phyloP scores from a whole-genome alignment of 2,797 vertebrate species.

The Sebastes diaconus region DNA sequence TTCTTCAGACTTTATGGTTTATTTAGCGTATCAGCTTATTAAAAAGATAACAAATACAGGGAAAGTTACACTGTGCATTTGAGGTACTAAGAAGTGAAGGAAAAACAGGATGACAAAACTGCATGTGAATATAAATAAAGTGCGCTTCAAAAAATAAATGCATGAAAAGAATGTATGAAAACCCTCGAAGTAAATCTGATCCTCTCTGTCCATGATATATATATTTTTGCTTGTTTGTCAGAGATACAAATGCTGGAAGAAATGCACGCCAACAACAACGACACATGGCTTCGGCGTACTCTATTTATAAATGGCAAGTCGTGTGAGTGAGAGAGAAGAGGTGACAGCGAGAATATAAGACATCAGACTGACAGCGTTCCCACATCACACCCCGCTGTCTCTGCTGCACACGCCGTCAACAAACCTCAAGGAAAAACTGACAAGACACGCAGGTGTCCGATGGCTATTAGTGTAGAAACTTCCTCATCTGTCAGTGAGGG shows the following conservation, averaged over 20 bases:
- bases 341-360: slow-evolving; percentile 45
- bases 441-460: slow-evolving; percentile 67
- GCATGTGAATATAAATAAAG: not conserved
- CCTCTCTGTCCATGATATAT: not conserved
- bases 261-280: slow-evolving; percentile 34
- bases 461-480: slow-evolving; percentile 71
- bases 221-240: not conserved
- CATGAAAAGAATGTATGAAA: not conserved
- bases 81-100: not conserved
- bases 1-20: slow-evolving; percentile 2
- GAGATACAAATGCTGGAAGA: slow-evolving; percentile 4
- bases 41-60: slow-evolving; percentile 19
- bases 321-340: slow-evolving; percentile 24
- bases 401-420: slow-evolving; percentile 42
- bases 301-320: slow-evolving; percentile 59
- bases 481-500: slow-evolving; percentile 65
- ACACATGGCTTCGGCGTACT: slow-evolving; percentile 4
- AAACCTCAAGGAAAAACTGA: slow-evolving; percentile 64
- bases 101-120: not conserved
- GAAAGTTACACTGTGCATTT: not conserved
- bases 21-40: slow-evolving; percentile 14
- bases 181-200: slow-evolving; percentile 23
- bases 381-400: slow-evolving; percentile 48
- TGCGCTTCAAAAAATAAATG: slow-evolving; percentile 4
- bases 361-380: slow-evolving; percentile 66